Base-by-base conservation (phyloP, 92 coral and sea anemone genomes). In the Plumapathes pennacea region DNA sequence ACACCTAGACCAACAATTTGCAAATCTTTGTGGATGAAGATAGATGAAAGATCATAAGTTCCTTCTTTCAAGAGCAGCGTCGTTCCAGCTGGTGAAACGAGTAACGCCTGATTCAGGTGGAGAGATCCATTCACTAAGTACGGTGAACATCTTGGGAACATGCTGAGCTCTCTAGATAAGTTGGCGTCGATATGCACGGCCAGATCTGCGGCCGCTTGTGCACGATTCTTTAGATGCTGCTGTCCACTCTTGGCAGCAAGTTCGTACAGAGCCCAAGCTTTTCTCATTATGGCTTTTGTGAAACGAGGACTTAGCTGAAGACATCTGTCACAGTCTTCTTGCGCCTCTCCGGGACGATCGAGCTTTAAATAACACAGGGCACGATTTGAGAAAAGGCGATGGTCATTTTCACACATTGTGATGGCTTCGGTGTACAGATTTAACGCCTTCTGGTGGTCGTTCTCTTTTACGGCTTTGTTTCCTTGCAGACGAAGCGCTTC, bases 261-360 rank as follows among this genome's bases (percentile, higher is more conserved):
- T 2, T 60, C 60, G 30, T 23, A 50, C 28, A 86, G 81, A 26
- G 95, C 86, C 95, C 90, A 86, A 3, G 95, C 90, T 33, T 86
- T 86, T 3, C 90, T 75, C 60, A 9, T 56, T 54, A 86, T 36
- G 0, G 95, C 95, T 60, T 86, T 86, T 30, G 40, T 46, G 70
- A 53, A 69, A 23, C 15, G 3, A 26, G 74, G 57, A n/a, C 69
- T 38, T 24, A 76, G 44, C 25, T 51, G 60, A 24, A 86, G 67
- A 31, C 95, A 86, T 5, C 36, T 64, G 12, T 71, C 67, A 40
- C 95, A 86, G 50, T 83, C 95, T 17, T 69, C 61, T 1, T 83
- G 69, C 4, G 95, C 95, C 22, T 69, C n/a, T 32, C 53, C 38
- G 3, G 95, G 62, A 19, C 83, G 18, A 25, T 39, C 44, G 12